Evolutionary conservation across 2,113 vertebrate species (phyloP).

Genomic region (Crotalus helleri): DNA sequence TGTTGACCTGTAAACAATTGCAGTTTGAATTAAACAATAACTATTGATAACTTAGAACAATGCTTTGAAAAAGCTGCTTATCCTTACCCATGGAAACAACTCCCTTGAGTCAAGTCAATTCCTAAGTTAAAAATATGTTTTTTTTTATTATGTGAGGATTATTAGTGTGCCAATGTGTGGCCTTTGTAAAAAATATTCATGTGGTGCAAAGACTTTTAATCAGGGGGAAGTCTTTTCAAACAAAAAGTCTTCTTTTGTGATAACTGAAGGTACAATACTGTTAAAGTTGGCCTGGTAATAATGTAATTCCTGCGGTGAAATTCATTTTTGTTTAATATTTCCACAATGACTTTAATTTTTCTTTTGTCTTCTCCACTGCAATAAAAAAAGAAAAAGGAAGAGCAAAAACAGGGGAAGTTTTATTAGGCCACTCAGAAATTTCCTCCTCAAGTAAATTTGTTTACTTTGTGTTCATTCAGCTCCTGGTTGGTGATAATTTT

Average conservation of each 20-base stretch:
- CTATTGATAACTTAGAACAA: background rate
- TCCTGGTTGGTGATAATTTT: background rate
- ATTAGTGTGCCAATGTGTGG: background rate
- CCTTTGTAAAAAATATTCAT: background rate
- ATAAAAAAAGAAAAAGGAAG: background rate
- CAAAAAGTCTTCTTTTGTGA: background rate
- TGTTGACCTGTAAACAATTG: conserved; percentile 1
- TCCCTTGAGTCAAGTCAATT: background rate
- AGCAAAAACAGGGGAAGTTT: background rate
- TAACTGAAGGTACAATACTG: background rate
- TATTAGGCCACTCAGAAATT: background rate
- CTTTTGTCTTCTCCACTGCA: background rate
- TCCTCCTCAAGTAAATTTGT: background rate
- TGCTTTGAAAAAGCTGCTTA: background rate
- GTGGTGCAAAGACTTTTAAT: background rate
- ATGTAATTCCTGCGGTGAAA: background rate
- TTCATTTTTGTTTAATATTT: background rate
- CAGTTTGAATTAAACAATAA: background rate
- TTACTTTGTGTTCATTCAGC: background rate
- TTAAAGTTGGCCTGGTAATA: background rate
- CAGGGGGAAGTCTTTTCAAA: conserved; percentile 4
- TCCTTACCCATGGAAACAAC: background rate
- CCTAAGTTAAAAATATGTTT: background rate
- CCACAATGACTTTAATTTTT: background rate
- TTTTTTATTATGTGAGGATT: background rate